Percentiles rank a stretch among this genome's conserved stretches.
These are phyloP conservation scores for Leucoraja erinaceus DNA, from an alignment of 2,113 vertebrate genomes.

Conservation along the genomic window DNA sequence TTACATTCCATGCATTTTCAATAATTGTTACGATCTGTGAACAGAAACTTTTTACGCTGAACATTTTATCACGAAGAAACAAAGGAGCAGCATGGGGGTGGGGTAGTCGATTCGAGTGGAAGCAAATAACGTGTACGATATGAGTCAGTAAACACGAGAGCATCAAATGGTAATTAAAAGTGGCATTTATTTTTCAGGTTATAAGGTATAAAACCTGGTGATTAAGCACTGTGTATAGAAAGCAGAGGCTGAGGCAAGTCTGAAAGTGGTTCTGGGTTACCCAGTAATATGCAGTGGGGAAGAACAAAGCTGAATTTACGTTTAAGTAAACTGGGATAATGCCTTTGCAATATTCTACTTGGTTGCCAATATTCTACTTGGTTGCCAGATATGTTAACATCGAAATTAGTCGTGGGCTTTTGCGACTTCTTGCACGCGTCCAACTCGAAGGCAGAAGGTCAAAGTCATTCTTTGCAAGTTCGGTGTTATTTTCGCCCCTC, in stretches of 20 bases:
- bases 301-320: background rate
- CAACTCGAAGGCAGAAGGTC: background rate
- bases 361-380: background rate
- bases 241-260: no score
- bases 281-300: background rate
- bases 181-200: no score
- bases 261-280: background rate
- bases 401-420: background rate
- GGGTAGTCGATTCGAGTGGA: background rate
- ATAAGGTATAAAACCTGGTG: background rate
- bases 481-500: background rate
- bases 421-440: background rate
- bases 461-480: background rate
- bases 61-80: background rate
- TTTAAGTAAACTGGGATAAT: background rate
- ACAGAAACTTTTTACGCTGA: background rate
- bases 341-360: background rate
- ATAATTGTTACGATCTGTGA: constrained; percentile 11
- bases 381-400: background rate
- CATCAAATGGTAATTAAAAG: background rate
- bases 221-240: background rate
- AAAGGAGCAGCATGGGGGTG: background rate
- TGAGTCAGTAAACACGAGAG: background rate
- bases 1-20: background rate
- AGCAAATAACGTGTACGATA: background rate